A percentile compares a stretch with the other conserved stretches of the same genome.
These are phyloP conservation scores for Drosophila guanche DNA, from an alignment of 1,140 invertebrate species.

Conservation along the genomic window DNA sequence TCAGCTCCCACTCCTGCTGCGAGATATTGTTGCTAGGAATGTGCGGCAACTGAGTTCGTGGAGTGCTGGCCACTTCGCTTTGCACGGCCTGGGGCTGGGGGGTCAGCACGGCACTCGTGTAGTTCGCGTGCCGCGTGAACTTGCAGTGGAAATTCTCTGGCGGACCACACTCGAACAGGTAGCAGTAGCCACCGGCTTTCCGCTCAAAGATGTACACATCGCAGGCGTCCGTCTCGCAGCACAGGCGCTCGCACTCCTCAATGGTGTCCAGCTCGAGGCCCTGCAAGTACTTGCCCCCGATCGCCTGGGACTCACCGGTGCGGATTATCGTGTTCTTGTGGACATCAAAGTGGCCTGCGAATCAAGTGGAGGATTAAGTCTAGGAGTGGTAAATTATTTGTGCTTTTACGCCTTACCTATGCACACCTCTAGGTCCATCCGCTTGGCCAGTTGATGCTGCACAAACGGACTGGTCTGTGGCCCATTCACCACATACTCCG, in stretches of 20 bases:
- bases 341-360: constrained; percentile 90
- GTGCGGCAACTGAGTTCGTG: constrained; percentile 62
- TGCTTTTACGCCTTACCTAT: constrained; percentile 53
- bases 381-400: neutral
- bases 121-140: constrained; percentile 94
- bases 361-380: neutral
- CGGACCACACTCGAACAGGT: constrained; percentile 95
- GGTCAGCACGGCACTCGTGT: constrained; percentile 93
- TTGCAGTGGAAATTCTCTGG: constrained; percentile 95
- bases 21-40: constrained; percentile 74
- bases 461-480: constrained; percentile 11
- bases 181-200: constrained; percentile 94
- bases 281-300: constrained; percentile 95
- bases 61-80: constrained; percentile 55
- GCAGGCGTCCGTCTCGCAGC: constrained; percentile 93
- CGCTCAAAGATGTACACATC: constrained; percentile 97
- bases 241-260: constrained; percentile 92
- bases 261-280: constrained; percentile 91
- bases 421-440: constrained; percentile 80
- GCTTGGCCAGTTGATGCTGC: constrained; percentile 68
- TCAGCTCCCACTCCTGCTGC: constrained; percentile 92
- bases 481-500: constrained; percentile 43
- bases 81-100: constrained; percentile 36
- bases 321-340: constrained; percentile 95
- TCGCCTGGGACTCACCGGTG: constrained; percentile 92